phyloP scores from a whole-genome alignment of 2,888 invertebrate genomes.

The Napeogenes sylphis region DNA sequence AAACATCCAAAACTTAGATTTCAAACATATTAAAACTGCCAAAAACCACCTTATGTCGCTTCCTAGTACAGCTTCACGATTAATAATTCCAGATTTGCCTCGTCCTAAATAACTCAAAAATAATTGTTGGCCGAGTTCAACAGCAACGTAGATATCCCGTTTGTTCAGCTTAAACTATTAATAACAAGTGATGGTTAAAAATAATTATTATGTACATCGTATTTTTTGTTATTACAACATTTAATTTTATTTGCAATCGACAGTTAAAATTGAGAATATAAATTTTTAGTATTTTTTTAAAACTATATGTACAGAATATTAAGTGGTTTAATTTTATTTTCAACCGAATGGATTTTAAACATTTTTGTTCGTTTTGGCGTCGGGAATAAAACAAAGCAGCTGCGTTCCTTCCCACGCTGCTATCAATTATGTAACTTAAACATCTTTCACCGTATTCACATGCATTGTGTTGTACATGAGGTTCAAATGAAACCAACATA shows the following conservation, averaged over 20 bases:
- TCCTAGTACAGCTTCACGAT: not conserved
- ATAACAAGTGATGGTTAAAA: slow-evolving; percentile 5
- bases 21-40: no score
- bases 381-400: slow-evolving; percentile 2
- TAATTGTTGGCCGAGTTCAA: slow-evolving; percentile 9
- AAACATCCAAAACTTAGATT: no score
- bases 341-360: not conserved
- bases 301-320: no score
- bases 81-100: slow-evolving; percentile 1
- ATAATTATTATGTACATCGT: not conserved
- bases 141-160: not conserved
- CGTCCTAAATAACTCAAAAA: slow-evolving; percentile 8
- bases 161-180: slow-evolving; percentile 6
- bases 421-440: slow-evolving; percentile 2
- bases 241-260: no score
- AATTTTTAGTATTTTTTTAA: no score
- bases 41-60: not conserved
- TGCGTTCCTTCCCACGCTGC: slow-evolving; percentile 3
- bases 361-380: not conserved
- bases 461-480: not conserved
- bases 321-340: no score
- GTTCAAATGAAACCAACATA: not conserved
- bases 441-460: not conserved
- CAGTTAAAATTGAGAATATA: no score
- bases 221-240: no score